Evolutionary conservation across 1,140 invertebrate species (phyloP), one percentile per base, ranked within the genome.

Genomic region (Lordiphosa stackelbergi): DNA sequence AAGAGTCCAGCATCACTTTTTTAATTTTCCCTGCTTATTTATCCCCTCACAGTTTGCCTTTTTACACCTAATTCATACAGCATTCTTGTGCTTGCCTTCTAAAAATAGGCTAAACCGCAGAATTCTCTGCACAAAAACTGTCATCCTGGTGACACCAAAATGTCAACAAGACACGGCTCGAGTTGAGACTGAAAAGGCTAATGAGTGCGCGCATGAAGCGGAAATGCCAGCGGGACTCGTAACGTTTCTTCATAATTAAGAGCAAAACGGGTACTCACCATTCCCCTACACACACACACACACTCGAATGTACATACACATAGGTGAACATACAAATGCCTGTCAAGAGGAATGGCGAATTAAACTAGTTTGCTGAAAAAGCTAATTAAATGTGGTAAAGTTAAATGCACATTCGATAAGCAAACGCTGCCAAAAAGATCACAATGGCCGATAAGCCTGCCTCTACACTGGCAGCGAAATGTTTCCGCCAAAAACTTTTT

Each of bases 191-290:
- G 66, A 78, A 78, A 81, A 71, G 75, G 74, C 74, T 79, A 79
- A 79, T 79, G 74, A 79, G 74, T 43, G 74, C 56, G 54, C 47
- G 70, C 73, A 77, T 73, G 55, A 61, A 64, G 75, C 75, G 74
- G 75, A 75, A 79, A 68, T 46, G 77, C 74, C 66, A 52, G 55
- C 55, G 75, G 75, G 55, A 81, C 41, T 42, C 37, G 51, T 64
- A 31, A 31, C 28, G 28, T 31, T 68, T 47, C 56, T 57, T 74
- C 55, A 55, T 79, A 79, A 79, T 79, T 79, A 79, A 60, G 71
- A 81, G 71, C 71, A 61, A 43, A 64, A 62, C 57, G 43, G 53
- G 56, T 19, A 56, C 62, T 51, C 63, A 71, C 37, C 41, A 54
- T 48, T 38, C 10, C 48, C 24, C n/a, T n/a, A n/a, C n/a, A n/a